Evolutionary conservation across 2,888 invertebrate genomes (phyloP), one percentile per base, ranked within the genome.

Genomic region (Ochropleura leucogaster): DNA sequence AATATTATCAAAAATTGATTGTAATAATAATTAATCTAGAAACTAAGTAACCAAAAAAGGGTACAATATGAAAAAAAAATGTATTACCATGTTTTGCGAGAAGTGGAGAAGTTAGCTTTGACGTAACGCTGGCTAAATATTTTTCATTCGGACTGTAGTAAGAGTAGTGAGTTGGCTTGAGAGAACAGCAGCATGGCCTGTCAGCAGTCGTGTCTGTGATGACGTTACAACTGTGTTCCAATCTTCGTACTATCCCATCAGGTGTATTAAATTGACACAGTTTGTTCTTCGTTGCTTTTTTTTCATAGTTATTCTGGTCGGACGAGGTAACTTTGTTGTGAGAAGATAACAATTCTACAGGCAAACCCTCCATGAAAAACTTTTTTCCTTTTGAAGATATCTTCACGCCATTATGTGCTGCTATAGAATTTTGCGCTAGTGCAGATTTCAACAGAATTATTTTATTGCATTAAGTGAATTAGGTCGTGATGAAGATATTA

Each of bases 191-290:
- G 65, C 93, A 94, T 0, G 94, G 94, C 71, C 92, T 88, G 62
- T 94, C 93, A 44, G 84, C 78, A 3, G 91, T 90, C 1, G 94
- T 94, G 46, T 94, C 94, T 16, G 89, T 86, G 68, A 89, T 80
- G 30, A 79, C 79, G 9, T 81, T 79, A 42, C 65, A 30, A 12
- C 30, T 20, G 1, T 59, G 18, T 6, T 49, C 47, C 9, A 10
- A 8, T 46, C 49, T 57, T 9, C 40, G 40, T 14, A 79, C 53
- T 3, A 30, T n/a, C 40, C 10, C 62, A 46, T 57, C 67, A 16
- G 74, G 70, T 46, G 65, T 72, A 67, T 69, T 72, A 18, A 59
- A 68, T 73, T 85, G 82, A 69, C 87, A 86, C 12, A 75, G 59
- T 66, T 85, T 83, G 47, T 88, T 79, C 18, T 55, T 66, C 0